phyloP scores from a whole-genome alignment of 1,140 invertebrate genomes.

The Spodoptera litura region DNA sequence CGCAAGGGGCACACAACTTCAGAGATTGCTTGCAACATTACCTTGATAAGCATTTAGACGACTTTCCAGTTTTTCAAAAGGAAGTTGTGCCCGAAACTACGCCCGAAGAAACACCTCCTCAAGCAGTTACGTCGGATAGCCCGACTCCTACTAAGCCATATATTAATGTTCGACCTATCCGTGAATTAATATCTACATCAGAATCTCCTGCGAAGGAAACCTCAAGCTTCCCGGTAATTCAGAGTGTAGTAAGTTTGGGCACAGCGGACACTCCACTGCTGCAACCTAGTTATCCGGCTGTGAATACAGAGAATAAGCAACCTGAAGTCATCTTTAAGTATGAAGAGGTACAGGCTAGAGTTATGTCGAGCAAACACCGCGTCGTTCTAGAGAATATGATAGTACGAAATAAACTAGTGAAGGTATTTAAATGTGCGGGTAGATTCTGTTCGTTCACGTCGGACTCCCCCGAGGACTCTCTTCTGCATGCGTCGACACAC shows the following conservation, averaged over 20 bases:
- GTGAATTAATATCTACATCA: constrained; percentile 64
- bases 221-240: constrained; percentile 66
- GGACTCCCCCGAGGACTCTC: constrained; percentile 71
- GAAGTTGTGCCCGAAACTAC: constrained; percentile 1
- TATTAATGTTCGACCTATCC: constrained; percentile 73
- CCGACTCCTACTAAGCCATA: constrained; percentile 50
- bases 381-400: constrained; percentile 76
- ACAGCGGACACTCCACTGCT: constrained; percentile 40
- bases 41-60: constrained; percentile 75
- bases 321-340: constrained; percentile 62
- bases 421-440: constrained; percentile 78
- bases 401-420: constrained; percentile 64
- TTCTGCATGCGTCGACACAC: constrained; percentile 74
- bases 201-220: constrained; percentile 34
- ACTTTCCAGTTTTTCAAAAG: constrained; percentile 70
- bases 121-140: not conserved
- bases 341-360: constrained; percentile 70
- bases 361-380: constrained; percentile 71
- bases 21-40: constrained; percentile 77
- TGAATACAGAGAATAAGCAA: constrained; percentile 32
- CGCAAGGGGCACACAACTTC: constrained; percentile 72
- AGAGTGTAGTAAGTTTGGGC: constrained; percentile 74
- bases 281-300: constrained; percentile 48
- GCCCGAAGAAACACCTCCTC: constrained; percentile 8
- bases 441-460: constrained; percentile 77